Conservation (phyloP, 2,888 invertebrate species). For the Drosophila picticornis region DNA sequence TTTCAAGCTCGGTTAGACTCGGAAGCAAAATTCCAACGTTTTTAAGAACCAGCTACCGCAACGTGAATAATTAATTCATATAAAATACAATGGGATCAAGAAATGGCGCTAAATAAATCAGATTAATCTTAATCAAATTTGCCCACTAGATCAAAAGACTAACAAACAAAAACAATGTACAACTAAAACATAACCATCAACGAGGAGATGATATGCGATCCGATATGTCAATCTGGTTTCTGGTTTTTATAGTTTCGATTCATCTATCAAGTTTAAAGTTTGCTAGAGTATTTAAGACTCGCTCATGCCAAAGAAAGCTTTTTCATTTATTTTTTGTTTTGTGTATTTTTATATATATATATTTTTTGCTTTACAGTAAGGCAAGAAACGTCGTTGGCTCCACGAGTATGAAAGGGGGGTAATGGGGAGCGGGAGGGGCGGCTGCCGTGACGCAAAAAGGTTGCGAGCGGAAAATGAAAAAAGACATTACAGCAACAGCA, state of each 20-base stretch:
- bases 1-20: too few species aligned
- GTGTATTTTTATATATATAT: conserved; percentile 24
- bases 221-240: not conserved
- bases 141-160: not conserved
- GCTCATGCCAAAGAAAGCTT: conserved; percentile 12
- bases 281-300: conserved; percentile 11
- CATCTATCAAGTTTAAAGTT: not conserved
- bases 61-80: not conserved
- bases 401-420: conserved; percentile 41
- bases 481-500: conserved; percentile 74
- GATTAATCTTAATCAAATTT: not conserved
- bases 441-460: conserved; percentile 70
- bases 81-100: not conserved
- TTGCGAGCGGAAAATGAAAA: conserved; percentile 80
- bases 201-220: not conserved
- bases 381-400: conserved; percentile 66
- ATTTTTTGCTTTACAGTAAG: conserved; percentile 41
- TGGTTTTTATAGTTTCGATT: not conserved
- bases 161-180: too few species aligned
- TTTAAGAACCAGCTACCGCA: not conserved
- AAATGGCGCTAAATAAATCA: not conserved
- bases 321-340: conserved; percentile 29
- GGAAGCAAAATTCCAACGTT: not conserved
- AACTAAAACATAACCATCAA: not conserved
- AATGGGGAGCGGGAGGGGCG: conserved; percentile 10